Conservation (phyloP, 2,797 vertebrate genomes). For the Danio kyathit region DNA sequence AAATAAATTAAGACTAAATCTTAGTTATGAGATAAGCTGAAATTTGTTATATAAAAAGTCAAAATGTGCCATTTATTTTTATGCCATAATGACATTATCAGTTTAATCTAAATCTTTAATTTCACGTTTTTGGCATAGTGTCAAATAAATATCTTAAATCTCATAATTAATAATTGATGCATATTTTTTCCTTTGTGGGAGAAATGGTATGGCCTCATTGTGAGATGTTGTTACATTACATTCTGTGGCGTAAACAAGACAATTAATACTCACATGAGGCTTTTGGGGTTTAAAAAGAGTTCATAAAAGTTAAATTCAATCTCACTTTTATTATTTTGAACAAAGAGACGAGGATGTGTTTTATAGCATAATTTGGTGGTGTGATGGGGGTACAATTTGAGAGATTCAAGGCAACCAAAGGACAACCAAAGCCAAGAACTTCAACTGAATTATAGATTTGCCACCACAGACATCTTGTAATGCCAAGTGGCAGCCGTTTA, state of each 20-base stretch:
- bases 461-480: background rate
- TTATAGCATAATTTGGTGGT: background rate
- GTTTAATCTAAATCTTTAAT: background rate
- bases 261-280: background rate
- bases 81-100: background rate
- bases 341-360: background rate
- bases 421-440: background rate
- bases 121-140: background rate
- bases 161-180: no score
- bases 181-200: background rate
- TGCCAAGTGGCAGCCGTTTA: constrained; percentile 21
- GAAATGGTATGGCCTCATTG: background rate
- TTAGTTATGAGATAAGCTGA: background rate
- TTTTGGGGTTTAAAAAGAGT: background rate
- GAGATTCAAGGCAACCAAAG: background rate
- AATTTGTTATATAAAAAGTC: background rate
- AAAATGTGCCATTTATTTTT: background rate
- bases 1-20: background rate
- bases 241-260: no score
- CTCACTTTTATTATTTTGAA: background rate
- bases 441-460: background rate
- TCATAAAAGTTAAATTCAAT: background rate
- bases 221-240: no score
- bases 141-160: no score
- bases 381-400: background rate